A percentile compares a stretch with the other conserved stretches of the same genome.
Evolutionary conservation across 1,140 invertebrate species (phyloP).

Genomic region (Capitella teleta): DNA sequence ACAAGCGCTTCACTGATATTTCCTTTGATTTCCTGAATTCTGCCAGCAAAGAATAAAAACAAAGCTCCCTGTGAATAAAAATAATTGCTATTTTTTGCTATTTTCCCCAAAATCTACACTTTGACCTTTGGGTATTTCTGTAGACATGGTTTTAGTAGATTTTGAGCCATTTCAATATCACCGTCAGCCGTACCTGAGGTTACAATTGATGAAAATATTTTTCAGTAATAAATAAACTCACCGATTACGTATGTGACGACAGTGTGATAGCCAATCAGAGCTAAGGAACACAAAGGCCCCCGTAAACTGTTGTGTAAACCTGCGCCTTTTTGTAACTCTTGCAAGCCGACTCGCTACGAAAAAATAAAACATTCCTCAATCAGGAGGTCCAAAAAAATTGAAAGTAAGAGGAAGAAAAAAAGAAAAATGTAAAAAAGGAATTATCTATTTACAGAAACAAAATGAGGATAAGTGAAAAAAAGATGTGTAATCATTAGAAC

Average conservation of each 20-base stretch:
- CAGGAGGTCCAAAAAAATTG: too few species aligned
- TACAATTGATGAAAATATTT: conserved; percentile 1
- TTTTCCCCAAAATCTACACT: too few species aligned
- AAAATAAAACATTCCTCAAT: conserved; percentile 2
- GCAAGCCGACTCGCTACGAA: conserved; percentile 58
- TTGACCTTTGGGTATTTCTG: conserved; percentile 47
- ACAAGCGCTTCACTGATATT: conserved; percentile 60
- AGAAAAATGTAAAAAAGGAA: conserved; percentile 14
- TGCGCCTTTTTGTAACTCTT: conserved; percentile 61
- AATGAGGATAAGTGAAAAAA: too few species aligned
- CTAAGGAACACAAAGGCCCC: conserved; percentile 72
- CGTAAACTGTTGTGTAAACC: conserved; percentile 58
- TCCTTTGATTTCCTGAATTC: conserved; percentile 69
- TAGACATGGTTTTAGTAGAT: conserved; percentile 60
- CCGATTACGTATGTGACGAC: conserved; percentile 68
- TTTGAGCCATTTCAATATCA: conserved; percentile 62
- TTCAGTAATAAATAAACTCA: conserved; percentile 22
- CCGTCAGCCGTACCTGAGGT: conserved; percentile 59
- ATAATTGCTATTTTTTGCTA: background rate
- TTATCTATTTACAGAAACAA: conserved; percentile 9
- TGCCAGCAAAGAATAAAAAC: conserved; percentile 82
- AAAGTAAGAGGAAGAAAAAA: too few species aligned
- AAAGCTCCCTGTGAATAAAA: conserved; percentile 60
- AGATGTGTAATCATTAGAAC: too few species aligned
- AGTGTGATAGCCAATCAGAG: conserved; percentile 71